These are phyloP conservation scores for Peromyscus nudipes DNA, from an alignment of 2,797 vertebrate genomes.

Conservation along the genomic window DNA sequence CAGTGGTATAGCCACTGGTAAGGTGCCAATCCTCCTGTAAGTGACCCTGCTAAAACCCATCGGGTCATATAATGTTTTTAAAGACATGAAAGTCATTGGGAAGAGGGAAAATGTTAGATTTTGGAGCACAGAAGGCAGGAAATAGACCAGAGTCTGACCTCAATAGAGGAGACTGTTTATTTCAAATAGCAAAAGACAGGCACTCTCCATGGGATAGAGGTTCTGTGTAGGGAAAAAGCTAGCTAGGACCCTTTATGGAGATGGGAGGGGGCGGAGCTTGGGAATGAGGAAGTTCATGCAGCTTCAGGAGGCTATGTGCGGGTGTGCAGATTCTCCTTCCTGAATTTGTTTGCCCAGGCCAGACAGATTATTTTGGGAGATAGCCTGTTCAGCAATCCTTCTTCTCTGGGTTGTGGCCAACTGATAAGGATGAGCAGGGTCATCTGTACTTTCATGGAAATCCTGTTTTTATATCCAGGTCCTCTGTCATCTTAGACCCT, in stretches of 20 bases:
- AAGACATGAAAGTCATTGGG: background rate
- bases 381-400: too few relatives aligned
- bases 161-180: background rate
- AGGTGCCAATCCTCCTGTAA: background rate
- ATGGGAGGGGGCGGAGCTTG: background rate
- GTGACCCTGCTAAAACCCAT: background rate
- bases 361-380: background rate
- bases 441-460: background rate
- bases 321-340: background rate
- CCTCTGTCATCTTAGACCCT: background rate
- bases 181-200: background rate
- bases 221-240: background rate
- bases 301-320: too few relatives aligned
- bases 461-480: background rate
- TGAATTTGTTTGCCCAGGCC: background rate
- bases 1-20: background rate
- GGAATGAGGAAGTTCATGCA: background rate
- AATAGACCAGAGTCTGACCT: background rate
- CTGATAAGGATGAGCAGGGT: background rate
- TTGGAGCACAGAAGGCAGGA: background rate
- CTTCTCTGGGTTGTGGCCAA: background rate
- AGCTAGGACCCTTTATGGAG: background rate
- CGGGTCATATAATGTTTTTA: background rate
- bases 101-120: background rate
- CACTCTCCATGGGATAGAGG: background rate